phyloP scores from a whole-genome alignment of 2,797 vertebrate genomes.

The Sebastes itinus region DNA sequence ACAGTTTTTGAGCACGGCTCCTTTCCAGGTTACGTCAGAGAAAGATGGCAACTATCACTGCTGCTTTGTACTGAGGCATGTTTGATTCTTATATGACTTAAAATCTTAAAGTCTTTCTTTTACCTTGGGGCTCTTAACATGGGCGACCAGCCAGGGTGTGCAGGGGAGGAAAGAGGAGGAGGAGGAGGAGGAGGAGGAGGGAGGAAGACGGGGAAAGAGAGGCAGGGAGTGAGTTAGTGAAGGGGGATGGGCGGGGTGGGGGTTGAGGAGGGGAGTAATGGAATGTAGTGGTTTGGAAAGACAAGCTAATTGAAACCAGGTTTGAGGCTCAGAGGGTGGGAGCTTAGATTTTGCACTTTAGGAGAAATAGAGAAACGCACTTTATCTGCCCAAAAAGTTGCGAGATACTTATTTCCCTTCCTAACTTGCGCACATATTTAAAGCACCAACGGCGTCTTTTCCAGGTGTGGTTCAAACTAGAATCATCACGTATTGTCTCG shows the following conservation, averaged over 20 bases:
- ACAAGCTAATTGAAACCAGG: constrained; percentile 90
- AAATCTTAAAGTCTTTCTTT: constrained; percentile 36
- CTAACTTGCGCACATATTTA: neutral
- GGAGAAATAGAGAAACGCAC: constrained; percentile 50
- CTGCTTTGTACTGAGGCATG: constrained; percentile 3
- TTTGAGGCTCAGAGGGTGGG: constrained; percentile 74
- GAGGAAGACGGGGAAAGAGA: constrained; percentile 60
- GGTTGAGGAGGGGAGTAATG: constrained; percentile 78
- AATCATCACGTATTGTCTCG: neutral
- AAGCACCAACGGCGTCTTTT: neutral
- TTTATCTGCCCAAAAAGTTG: constrained; percentile 39
- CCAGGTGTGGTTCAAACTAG: neutral
- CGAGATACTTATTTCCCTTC: neutral
- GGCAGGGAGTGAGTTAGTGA: constrained; percentile 60
- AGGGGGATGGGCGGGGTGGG: constrained; percentile 64
- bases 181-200: constrained; percentile 28
- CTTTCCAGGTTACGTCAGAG: neutral
- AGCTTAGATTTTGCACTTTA: constrained; percentile 67
- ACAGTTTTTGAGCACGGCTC: neutral
- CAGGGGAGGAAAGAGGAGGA: constrained; percentile 29
- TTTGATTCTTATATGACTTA: neutral
- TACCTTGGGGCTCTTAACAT: constrained; percentile 70
- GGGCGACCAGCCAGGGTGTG: constrained; percentile 72
- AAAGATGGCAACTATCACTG: constrained; percentile 9
- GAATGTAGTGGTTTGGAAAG: constrained; percentile 90